Evolutionary conservation across 64 coral and sea anemone genomes (phyloP).

Genomic region (Pocillopora verrucosa): DNA sequence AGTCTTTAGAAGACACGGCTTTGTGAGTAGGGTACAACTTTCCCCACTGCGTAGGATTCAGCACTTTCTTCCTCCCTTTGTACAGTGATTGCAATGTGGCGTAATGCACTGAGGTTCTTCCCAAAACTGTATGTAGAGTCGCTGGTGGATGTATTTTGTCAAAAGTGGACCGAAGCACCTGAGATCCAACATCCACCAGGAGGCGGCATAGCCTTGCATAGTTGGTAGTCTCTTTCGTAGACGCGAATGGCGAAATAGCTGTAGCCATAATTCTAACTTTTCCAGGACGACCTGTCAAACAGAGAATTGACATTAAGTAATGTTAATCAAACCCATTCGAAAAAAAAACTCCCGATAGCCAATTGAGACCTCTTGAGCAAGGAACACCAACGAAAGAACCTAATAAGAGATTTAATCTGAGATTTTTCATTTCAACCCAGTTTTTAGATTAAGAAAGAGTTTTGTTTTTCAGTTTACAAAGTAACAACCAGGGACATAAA

Average conservation of each 20-base stretch:
- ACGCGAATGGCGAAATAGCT: neutral
- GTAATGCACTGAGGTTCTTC: neutral
- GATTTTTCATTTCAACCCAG: too few relatives aligned
- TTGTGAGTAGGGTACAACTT: conserved; percentile 19
- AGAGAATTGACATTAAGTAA: neutral
- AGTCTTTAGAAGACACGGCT: neutral
- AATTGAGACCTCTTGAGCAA: too few relatives aligned
- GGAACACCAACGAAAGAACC: too few relatives aligned
- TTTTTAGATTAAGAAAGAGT: too few relatives aligned
- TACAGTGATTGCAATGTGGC: neutral
- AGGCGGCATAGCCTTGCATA: conserved; percentile 15
- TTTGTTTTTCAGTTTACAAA: too few relatives aligned
- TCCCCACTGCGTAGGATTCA: conserved; percentile 33
- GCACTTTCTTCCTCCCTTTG: neutral
- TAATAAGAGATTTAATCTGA: too few relatives aligned
- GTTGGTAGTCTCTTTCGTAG: conserved; percentile 34
- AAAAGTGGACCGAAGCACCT: neutral
- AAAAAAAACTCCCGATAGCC: too few relatives aligned
- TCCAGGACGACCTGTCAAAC: neutral
- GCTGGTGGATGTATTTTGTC: conserved; percentile 28
- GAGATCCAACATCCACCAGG: conserved; percentile 16
- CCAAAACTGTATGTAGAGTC: neutral
- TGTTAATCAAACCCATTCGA: too few relatives aligned
- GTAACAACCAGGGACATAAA: too few relatives aligned
- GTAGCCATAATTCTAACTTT: too few relatives aligned